phyloP scores from a whole-genome alignment of 2,888 invertebrate genomes.

The Lamproptera curius region DNA sequence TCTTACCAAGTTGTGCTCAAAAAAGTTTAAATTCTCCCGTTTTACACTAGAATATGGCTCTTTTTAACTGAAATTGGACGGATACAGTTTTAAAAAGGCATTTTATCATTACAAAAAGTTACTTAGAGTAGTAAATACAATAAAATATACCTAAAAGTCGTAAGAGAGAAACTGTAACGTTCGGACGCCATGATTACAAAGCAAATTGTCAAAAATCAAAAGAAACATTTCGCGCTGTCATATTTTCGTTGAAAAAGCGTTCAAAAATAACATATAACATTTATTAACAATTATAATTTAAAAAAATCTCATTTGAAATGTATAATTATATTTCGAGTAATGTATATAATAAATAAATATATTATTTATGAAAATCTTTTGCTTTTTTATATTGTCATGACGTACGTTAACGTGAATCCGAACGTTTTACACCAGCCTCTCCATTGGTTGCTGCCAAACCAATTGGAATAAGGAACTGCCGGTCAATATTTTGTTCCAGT shows the following conservation, averaged over 20 bases:
- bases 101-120: neutral
- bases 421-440: too few species aligned
- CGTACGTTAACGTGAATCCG: too few species aligned
- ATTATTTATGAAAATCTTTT: neutral
- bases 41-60: neutral
- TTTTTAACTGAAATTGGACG: constrained; percentile 1
- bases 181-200: constrained; percentile 93
- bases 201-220: constrained; percentile 46
- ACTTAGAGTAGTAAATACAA: constrained; percentile 34
- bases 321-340: too few species aligned
- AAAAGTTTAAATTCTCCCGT: neutral
- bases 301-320: neutral
- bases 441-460: constrained; percentile 39
- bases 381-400: too few species aligned
- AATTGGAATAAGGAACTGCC: constrained; percentile 40
- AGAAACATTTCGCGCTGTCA: constrained; percentile 34
- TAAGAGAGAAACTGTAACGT: constrained; percentile 97
- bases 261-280: neutral
- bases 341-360: too few species aligned
- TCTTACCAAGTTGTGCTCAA: neutral
- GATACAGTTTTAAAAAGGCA: neutral
- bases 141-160: constrained; percentile 79
- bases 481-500: constrained; percentile 67
- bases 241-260: constrained; percentile 34
- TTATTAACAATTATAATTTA: neutral